Conservation (phyloP, 1,140 invertebrate species). For the Papilio xuthus region DNA sequence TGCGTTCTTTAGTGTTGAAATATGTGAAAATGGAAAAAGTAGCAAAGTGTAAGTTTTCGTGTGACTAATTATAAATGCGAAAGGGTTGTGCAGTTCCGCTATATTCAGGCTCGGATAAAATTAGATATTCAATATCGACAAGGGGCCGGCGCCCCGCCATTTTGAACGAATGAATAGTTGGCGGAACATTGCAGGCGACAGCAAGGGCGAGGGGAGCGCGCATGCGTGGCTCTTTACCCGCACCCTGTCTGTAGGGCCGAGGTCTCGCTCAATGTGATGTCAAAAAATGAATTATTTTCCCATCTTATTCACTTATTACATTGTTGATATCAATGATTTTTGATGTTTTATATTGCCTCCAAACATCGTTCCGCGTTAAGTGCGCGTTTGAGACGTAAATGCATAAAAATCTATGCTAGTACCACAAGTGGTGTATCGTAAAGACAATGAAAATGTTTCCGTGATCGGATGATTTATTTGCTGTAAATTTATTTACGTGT, state of each 20-base stretch:
- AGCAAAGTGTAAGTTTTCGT: neutral
- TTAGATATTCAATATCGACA: slow-evolving; percentile 81
- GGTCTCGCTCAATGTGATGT: slow-evolving; percentile 75
- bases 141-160: slow-evolving; percentile 77
- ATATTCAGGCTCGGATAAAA: slow-evolving; percentile 77
- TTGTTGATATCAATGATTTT: slow-evolving; percentile 15
- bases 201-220: slow-evolving; percentile 69
- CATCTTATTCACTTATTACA: slow-evolving; percentile 10
- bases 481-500: neutral
- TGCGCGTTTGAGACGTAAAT: neutral
- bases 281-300: slow-evolving; percentile 60
- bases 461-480: slow-evolving; percentile 55
- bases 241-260: slow-evolving; percentile 73
- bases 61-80: neutral
- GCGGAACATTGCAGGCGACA: slow-evolving; percentile 68
- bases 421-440: slow-evolving; percentile 44
- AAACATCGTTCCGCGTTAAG: neutral
- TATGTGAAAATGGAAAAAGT: neutral
- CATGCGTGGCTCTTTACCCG: slow-evolving; percentile 70
- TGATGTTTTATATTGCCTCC: slow-evolving; percentile 12
- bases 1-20: neutral
- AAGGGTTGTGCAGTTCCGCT: slow-evolving; percentile 42
- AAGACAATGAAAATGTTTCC: slow-evolving; percentile 72
- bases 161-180: slow-evolving; percentile 67
- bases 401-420: slow-evolving; percentile 33